Evolutionary conservation across 2,113 vertebrate species (phyloP).

Genomic region (Pterocles orientalis): DNA sequence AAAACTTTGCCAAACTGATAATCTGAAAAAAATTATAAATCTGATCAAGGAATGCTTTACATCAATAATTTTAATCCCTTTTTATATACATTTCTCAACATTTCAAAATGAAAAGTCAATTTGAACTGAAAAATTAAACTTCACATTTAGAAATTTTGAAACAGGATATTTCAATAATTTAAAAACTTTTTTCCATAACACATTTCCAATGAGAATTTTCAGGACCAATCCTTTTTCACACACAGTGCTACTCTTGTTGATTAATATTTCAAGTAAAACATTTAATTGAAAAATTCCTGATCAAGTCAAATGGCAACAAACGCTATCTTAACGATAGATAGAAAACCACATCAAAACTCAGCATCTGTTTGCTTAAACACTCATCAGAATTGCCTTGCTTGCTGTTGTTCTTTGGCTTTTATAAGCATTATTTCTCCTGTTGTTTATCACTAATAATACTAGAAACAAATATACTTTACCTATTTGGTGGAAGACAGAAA

Average conservation of each 20-base stretch:
- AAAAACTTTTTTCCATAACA: neutral
- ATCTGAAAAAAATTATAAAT: slow-evolving; percentile 1
- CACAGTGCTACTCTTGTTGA: neutral
- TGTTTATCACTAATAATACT: neutral
- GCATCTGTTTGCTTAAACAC: neutral
- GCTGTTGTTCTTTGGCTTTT: slow-evolving; percentile 38
- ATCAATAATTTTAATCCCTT: slow-evolving; percentile 24
- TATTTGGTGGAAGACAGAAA: neutral
- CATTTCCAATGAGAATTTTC: neutral
- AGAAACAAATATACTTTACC: neutral
- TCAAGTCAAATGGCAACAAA: neutral
- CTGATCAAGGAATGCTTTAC: slow-evolving; percentile 1
- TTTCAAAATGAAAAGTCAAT: slow-evolving; percentile 13
- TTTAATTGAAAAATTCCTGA: neutral
- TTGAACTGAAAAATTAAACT: slow-evolving; percentile 5
- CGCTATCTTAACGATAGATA: neutral
- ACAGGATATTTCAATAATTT: neutral
- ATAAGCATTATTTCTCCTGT: slow-evolving; percentile 2
- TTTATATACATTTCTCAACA: slow-evolving; percentile 39
- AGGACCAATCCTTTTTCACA: neutral
- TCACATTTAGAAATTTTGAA: slow-evolving; percentile 2
- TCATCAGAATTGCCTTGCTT: neutral
- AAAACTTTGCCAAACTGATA: neutral
- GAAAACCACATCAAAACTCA: neutral
- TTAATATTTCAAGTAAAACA: neutral